Evolutionary conservation across 2,888 invertebrate genomes (phyloP).

Genomic region (Drosophila monieri): DNA sequence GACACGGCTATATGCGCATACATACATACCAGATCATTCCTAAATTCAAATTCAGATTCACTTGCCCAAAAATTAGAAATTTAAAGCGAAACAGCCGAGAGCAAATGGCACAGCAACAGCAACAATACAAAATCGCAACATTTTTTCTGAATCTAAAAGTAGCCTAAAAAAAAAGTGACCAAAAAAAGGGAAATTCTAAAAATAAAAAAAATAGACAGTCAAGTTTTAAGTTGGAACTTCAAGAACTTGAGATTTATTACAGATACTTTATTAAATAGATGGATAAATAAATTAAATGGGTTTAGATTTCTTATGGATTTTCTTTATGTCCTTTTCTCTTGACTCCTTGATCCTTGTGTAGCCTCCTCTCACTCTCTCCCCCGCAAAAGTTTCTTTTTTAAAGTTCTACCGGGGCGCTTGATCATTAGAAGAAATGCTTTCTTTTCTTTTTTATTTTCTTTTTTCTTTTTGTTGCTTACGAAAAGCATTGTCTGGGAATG

Average conservation of each 20-base stretch:
- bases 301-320: too few species aligned
- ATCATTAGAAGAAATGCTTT: conserved; percentile 19
- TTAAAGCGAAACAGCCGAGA: conserved; percentile 57
- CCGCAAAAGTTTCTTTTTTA: conserved; percentile 65
- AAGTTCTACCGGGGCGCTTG: conserved; percentile 54
- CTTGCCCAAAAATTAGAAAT: conserved; percentile 80
- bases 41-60: conserved; percentile 77
- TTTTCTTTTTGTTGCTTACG: conserved; percentile 13
- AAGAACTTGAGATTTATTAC: conserved; percentile 2
- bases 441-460: background rate
- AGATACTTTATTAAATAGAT: too few species aligned
- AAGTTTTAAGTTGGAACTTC: conserved; percentile 10
- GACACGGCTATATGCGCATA: conserved; percentile 17
- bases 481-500: conserved; percentile 71
- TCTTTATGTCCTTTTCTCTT: background rate
- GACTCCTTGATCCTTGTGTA: background rate
- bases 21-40: conserved; percentile 62
- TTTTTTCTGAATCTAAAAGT: conserved; percentile 72
- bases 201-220: conserved; percentile 3
- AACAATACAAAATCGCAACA: conserved; percentile 58
- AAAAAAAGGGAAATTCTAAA: conserved; percentile 11
- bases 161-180: conserved; percentile 46
- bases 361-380: conserved; percentile 38
- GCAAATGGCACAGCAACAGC: conserved; percentile 37
- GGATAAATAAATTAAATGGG: too few species aligned